Evolutionary conservation across 2,113 vertebrate species (phyloP).

Genomic region (Burhinus bistriatus): DNA sequence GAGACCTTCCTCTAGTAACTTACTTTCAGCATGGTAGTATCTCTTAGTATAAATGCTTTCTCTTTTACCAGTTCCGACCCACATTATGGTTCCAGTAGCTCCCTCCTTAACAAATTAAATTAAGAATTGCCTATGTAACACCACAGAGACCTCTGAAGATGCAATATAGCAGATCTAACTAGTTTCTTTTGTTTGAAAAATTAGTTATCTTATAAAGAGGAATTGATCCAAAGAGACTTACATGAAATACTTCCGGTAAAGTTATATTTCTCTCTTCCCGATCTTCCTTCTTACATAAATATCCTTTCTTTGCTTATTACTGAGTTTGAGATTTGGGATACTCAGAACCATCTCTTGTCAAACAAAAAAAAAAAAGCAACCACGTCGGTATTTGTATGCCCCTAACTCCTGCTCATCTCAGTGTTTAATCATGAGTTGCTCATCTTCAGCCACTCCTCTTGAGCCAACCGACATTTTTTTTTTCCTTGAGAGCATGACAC

Average conservation of each 20-base stretch:
- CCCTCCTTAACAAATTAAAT: not conserved
- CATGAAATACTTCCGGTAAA: not conserved
- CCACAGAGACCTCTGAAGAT: not conserved
- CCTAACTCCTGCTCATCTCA: not conserved
- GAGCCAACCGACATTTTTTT: not conserved
- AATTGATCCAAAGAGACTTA: not conserved
- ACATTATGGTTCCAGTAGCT: not conserved
- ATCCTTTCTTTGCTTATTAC: not conserved
- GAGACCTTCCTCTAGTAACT: not conserved
- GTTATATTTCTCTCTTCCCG: not conserved
- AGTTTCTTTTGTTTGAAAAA: not conserved
- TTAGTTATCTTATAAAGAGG: not conserved
- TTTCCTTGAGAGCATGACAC: not conserved
- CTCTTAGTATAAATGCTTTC: not conserved
- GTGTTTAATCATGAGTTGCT: not conserved
- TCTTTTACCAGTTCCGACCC: not conserved
- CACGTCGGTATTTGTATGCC: not conserved
- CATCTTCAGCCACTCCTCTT: not conserved
- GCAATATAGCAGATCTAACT: not conserved
- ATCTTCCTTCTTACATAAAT: not conserved
- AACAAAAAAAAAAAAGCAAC: not conserved
- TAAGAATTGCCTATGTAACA: not conserved
- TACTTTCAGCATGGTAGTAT: not conserved
- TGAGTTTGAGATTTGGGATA: not conserved
- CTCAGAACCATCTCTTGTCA: not conserved